Evolutionary conservation across 2,888 invertebrate genomes (phyloP), one percentile per base, ranked within the genome.

Genomic region (Pyralis farinalis): DNA sequence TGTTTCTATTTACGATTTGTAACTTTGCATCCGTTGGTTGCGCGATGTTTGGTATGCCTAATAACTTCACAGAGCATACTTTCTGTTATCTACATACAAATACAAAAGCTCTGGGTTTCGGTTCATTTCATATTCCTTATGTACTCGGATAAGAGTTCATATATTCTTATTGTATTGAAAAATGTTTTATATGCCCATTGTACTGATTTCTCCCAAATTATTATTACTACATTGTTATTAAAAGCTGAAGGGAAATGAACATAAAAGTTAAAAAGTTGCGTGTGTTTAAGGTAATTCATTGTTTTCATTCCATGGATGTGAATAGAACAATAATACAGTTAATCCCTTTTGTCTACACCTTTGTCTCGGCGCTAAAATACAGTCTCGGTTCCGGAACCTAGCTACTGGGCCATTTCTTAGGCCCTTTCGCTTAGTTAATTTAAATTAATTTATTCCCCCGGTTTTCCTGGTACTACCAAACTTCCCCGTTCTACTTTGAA

Each of bases 381-480:
- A 70, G 63, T 63, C 69, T 69, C 65, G 69, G 70, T 74, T 77
- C 79, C 82, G 79, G 77, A 59, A 69, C 62, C 71, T 75, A 74
- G 64, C 59, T 58, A 55, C 65, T 64, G 61, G 45, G 63, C 71
- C 67, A 71, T 78, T 79, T 77, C 79, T 79, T 78, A 73, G 74
- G 63, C 74, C 77, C 76, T 74, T 79, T 81, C 67, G 69, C 72
- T 75, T 67, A 71, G 74, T 76, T 83, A 82, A 82, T 83, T 81
- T 77, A 78, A 80, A 85, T 85, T 81, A 81, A 85, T 84, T 84
- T 77, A 80, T 82, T 74, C 72, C 46, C 58, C 56, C 57, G 16
- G 64, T 65, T 71, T 67, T 71, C 71, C 73, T 72, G 68, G 58
- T 66, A 65, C 36, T 58, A 51, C 57, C 55, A 63, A 63, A 67